Evolutionary conservation across 2,888 invertebrate genomes (phyloP).

Genomic region (Sinhomidia bicolor): DNA sequence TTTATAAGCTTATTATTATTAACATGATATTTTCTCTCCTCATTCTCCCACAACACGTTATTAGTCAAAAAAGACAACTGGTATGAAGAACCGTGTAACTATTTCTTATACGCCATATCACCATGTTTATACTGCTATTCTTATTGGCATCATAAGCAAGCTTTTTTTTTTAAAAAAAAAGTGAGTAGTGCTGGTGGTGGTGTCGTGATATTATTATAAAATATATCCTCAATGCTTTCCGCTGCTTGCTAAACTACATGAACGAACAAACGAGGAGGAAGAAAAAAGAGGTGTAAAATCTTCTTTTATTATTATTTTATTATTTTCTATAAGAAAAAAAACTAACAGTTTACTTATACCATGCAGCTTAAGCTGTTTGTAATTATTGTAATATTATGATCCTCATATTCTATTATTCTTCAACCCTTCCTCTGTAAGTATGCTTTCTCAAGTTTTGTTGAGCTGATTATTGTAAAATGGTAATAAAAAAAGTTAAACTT

Average conservation of each 20-base stretch:
- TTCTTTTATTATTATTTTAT: conserved; percentile 38
- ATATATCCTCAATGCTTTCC: background rate
- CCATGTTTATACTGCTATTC: background rate
- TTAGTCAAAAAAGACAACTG: conserved; percentile 38
- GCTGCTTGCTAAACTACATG: background rate
- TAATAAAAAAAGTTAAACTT: conserved; percentile 48
- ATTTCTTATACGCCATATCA: conserved; percentile 4
- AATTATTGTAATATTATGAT: conserved; percentile 3
- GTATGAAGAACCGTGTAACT: conserved; percentile 16
- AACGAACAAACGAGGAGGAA: background rate
- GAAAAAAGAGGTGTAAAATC: conserved; percentile 60
- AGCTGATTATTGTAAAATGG: conserved; percentile 58
- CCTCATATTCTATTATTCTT: background rate
- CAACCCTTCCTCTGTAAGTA: background rate
- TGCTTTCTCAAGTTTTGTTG: conserved; percentile 1
- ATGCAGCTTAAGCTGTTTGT: conserved; percentile 4
- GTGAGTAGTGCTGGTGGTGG: background rate
- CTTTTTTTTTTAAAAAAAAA: conserved; percentile 13
- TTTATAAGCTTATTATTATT: conserved; percentile 47
- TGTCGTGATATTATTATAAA: conserved; percentile 42
- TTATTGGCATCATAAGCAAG: conserved; percentile 7
- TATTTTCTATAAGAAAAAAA: conserved; percentile 41
- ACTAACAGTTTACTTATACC: background rate
- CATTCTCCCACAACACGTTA: background rate
- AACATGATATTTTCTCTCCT: background rate